Evolutionary conservation across 2,113 vertebrate genomes (phyloP), one percentile per base, ranked within the genome.

Genomic region (Campylomormyrus tamandua): DNA sequence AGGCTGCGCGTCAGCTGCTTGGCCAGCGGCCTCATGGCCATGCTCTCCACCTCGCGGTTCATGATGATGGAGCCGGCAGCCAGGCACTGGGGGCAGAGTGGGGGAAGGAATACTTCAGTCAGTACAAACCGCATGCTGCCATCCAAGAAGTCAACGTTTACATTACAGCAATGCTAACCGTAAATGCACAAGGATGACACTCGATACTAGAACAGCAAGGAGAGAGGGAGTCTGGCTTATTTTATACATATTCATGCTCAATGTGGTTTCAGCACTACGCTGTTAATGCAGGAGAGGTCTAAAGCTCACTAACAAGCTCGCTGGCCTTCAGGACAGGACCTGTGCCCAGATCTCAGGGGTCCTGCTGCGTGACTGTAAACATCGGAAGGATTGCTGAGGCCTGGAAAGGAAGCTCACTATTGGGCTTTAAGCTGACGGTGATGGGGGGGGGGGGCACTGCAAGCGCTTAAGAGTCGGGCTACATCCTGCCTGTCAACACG

Each of bases 21-120:
- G 89, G 98, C 98, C 93, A 99, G 94, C 0, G 98, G 98, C 84
- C 97, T 96, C 98, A 99, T 99, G 2, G 98, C 98, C 96, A 99
- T 97, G 93, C 98, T 99, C 94, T 99, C 98, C n/a, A 98, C 98
- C 95, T 99, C 98, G 70, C 98, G 97, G 94, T 99, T 99, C 98
- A 99, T 99, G 95, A 99, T 99, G 94, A 98, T 99, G 46, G 98
- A 99, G 91, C 98, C 98, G 0, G 98, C 98, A 62, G 98, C 98
- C 95, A 99, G 94, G 94, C 98, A 99, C 98, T 99, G 90, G 0
- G 53, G 93, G 89, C 31, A 94, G 19, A 0, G 90, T 48, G n/a
- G 21, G 48, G 24, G 11, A 2, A 50, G 53, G 53, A 56, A 24
- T 7, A 77, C 10, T 31, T 77, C 70, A 42, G 35, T 80, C 13